Conservation (phyloP, 2,113 vertebrate species). For the Passer montanus region DNA sequence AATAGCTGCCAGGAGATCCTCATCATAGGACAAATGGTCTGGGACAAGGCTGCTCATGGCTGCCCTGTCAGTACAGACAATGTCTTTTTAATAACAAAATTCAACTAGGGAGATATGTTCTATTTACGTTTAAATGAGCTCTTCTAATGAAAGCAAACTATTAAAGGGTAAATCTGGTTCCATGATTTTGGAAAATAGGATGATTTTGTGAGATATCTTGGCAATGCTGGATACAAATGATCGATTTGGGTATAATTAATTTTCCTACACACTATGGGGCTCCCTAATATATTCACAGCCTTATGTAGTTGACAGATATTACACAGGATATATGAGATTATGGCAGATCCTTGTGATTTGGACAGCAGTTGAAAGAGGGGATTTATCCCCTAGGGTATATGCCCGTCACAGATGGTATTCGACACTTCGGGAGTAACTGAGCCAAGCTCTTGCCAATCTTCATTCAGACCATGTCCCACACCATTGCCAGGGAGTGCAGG, state of each 20-base stretch:
- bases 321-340: not conserved
- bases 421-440: not conserved
- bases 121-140: not conserved
- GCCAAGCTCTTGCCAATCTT: not conserved
- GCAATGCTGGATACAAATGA: not conserved
- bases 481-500: not conserved
- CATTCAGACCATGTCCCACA: not conserved
- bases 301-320: not conserved
- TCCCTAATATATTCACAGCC: not conserved
- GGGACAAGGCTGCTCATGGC: not conserved
- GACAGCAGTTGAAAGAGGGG: not conserved
- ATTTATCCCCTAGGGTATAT: not conserved
- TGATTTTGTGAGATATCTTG: not conserved
- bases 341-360: not conserved
- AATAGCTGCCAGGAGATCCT: not conserved
- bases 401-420: not conserved
- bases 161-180: not conserved
- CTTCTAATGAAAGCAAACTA: not conserved
- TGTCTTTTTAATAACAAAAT: not conserved
- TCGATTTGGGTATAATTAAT: not conserved
- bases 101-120: not conserved
- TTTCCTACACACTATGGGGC: not conserved
- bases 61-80: not conserved
- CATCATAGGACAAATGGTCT: not conserved
- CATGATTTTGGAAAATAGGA: not conserved